Percentiles rank a stretch among this genome's conserved stretches.
phyloP scores from a whole-genome alignment of 2,888 invertebrate genomes.

The Zhuqinia jingwanae region DNA sequence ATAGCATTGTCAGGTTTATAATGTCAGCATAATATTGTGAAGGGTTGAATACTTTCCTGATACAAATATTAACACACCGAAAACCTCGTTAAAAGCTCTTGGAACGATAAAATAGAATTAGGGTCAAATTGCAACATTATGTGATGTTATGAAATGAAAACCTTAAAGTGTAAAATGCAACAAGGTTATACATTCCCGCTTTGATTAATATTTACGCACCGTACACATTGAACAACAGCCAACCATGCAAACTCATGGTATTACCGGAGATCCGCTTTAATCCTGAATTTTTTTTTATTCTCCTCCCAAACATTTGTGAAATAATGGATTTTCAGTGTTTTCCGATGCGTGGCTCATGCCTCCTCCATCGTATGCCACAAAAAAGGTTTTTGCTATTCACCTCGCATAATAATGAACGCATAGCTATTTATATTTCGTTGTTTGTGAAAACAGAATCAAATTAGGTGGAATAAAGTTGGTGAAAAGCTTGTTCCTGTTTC shows the following conservation, averaged over 20 bases:
- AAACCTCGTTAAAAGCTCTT: no score
- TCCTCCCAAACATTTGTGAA: neutral
- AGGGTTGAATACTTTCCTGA: no score
- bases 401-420: neutral
- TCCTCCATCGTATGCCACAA: neutral
- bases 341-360: neutral
- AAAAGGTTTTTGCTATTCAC: neutral
- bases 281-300: neutral
- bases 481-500: no score
- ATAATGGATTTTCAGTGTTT: conserved; percentile 46
- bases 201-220: conserved; percentile 17
- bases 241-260: conserved; percentile 4
- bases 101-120: no score
- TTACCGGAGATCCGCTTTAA: conserved; percentile 11
- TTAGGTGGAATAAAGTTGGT: no score
- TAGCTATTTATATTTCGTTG: neutral
- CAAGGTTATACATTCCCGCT: neutral
- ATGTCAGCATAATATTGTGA: no score
- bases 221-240: neutral
- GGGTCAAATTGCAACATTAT: no score
- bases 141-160: neutral
- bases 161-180: neutral
- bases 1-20: no score
- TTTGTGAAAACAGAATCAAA: conserved; percentile 23
- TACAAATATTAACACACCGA: no score